These are phyloP conservation scores for Denticeps clupeoides DNA, from an alignment of 2,797 vertebrate species.

Conservation along the genomic window DNA sequence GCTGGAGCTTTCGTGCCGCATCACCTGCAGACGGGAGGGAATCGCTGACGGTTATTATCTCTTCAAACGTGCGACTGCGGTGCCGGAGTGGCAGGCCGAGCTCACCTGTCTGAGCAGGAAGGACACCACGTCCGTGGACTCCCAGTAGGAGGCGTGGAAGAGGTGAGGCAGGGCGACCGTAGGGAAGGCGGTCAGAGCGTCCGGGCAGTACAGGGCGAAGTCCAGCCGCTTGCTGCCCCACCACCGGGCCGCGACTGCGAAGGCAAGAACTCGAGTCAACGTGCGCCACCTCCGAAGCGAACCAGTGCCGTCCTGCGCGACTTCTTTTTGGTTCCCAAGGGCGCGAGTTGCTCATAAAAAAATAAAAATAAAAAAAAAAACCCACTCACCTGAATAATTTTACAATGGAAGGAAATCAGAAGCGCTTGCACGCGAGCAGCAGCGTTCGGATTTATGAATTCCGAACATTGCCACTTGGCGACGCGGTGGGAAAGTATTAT, in stretches of 20 bases:
- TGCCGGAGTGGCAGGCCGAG: too few species aligned
- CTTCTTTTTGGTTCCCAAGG: too few species aligned
- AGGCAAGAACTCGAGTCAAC: not conserved
- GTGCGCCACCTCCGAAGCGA: not conserved
- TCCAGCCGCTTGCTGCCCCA: conserved; percentile 89
- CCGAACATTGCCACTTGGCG: too few species aligned
- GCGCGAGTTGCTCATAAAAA: too few species aligned
- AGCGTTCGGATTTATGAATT: too few species aligned
- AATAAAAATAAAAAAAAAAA: too few species aligned
- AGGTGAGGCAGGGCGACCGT: conserved; percentile 88
- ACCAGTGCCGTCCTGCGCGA: too few species aligned
- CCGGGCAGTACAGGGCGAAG: conserved; percentile 83
- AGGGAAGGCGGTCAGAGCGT: conserved; percentile 83
- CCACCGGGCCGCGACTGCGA: conserved; percentile 77
- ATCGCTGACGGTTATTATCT: conserved; percentile 2
- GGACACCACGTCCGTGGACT: conserved; percentile 86
- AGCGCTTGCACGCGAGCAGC: too few species aligned
- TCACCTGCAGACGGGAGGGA: conserved; percentile 60
- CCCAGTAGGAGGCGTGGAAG: conserved; percentile 97
- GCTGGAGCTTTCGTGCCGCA: conserved; percentile 89
- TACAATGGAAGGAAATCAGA: too few species aligned
- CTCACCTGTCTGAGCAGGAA: conserved; percentile 92
- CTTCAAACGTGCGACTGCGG: too few species aligned
- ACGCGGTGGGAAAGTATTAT: too few species aligned
- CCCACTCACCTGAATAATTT: too few species aligned